phyloP scores from a whole-genome alignment of 2,113 vertebrate species.

The Poecile atricapillus region DNA sequence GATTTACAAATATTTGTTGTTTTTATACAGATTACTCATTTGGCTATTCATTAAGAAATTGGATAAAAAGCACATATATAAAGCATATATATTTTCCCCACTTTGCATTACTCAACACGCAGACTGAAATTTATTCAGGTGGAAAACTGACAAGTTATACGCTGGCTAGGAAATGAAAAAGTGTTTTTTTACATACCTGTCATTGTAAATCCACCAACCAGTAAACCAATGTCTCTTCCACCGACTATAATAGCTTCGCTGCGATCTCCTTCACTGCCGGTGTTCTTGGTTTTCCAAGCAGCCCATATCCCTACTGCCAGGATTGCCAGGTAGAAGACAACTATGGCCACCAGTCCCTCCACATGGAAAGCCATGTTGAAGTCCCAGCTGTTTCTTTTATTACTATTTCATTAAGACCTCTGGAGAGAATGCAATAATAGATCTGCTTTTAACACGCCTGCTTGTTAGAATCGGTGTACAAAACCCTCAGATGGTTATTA shows the following conservation, averaged over 20 bases:
- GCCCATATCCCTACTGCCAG: slow-evolving; percentile 96
- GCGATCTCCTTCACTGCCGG: slow-evolving; percentile 76
- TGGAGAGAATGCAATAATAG: slow-evolving; percentile 34
- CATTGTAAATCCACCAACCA: slow-evolving; percentile 97
- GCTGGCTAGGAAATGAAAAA: not conserved
- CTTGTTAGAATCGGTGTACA: not conserved
- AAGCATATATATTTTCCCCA: not conserved
- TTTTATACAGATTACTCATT: not conserved
- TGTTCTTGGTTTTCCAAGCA: slow-evolving; percentile 95
- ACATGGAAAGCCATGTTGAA: slow-evolving; percentile 86
- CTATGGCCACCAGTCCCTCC: slow-evolving; percentile 91
- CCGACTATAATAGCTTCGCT: slow-evolving; percentile 95
- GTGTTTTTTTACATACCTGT: slow-evolving; percentile 80
- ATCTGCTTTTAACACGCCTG: not conserved
- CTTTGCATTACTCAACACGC: not conserved
- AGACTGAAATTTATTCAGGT: not conserved
- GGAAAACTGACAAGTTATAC: not conserved
- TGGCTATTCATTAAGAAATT: not conserved
- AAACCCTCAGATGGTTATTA: not conserved
- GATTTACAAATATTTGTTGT: not conserved
- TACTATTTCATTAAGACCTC: slow-evolving; percentile 79
- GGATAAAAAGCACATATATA: not conserved
- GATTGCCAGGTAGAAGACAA: slow-evolving; percentile 92
- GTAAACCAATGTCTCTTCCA: slow-evolving; percentile 92
- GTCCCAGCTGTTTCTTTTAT: slow-evolving; percentile 54